phyloP scores from a whole-genome alignment of 1,140 invertebrate genomes.

The Rhagoletis zephyria region DNA sequence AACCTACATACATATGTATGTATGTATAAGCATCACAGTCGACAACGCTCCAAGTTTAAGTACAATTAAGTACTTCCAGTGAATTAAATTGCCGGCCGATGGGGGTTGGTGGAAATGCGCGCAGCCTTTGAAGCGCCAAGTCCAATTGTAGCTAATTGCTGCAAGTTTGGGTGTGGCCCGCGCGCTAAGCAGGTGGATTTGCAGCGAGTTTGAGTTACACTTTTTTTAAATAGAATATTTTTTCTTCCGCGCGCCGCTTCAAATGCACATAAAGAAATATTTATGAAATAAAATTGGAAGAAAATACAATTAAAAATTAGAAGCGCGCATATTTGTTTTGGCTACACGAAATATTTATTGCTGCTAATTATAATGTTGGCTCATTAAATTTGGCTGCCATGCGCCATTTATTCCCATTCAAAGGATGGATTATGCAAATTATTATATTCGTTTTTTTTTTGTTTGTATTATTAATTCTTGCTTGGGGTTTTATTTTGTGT shows the following conservation, averaged over 20 bases:
- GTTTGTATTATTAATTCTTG: neutral
- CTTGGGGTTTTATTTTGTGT: neutral
- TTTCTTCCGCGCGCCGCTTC: neutral
- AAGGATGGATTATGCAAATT: conserved; percentile 37
- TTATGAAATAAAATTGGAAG: neutral
- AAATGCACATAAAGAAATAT: neutral
- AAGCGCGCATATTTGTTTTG: neutral
- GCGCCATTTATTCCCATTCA: conserved; percentile 3
- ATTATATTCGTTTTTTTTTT: neutral
- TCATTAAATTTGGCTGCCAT: conserved; percentile 39
- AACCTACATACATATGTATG: neutral
- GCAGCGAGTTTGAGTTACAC: neutral
- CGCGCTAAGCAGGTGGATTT: conserved; percentile 35
- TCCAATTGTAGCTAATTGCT: neutral
- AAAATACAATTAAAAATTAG: conserved; percentile 1
- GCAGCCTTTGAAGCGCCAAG: conserved; percentile 2
- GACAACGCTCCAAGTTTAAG: neutral
- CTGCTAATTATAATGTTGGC: conserved; percentile 50
- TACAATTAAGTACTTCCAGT: neutral
- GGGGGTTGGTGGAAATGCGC: neutral
- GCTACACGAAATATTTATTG: conserved; percentile 40
- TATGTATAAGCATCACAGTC: no score
- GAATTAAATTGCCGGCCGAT: neutral
- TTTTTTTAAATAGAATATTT: neutral
- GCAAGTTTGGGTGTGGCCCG: conserved; percentile 27